Conservation (phyloP, 2,888 invertebrate genomes). For the Morpho achilles region DNA sequence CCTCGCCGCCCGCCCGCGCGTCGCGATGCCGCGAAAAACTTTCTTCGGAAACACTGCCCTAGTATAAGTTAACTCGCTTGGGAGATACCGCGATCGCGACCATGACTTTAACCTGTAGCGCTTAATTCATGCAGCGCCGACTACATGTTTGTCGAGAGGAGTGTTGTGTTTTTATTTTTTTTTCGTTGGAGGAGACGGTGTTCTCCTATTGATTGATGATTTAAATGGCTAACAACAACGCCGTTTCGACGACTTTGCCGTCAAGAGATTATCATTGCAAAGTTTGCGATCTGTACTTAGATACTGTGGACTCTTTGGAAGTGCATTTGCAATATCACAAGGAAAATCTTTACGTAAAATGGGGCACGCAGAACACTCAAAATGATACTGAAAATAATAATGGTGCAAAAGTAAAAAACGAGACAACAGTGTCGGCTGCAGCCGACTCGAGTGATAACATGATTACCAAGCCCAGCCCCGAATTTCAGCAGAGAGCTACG, state of each 20-base stretch:
- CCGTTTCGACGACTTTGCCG: conserved; percentile 76
- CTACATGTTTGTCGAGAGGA: conserved; percentile 67
- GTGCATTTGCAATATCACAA: conserved; percentile 90
- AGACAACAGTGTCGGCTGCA: conserved; percentile 82
- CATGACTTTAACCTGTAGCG: conserved; percentile 68
- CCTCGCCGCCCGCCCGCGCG: conserved; percentile 55
- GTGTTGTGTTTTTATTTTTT: conserved; percentile 72
- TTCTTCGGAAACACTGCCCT: conserved; percentile 63
- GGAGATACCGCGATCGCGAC: conserved; percentile 48
- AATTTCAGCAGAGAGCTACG: conserved; percentile 77
- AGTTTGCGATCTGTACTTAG: conserved; percentile 86
- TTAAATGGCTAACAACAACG: conserved; percentile 77
- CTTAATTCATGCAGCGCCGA: conserved; percentile 50
- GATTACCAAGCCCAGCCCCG: conserved; percentile 81
- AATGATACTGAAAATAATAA: conserved; percentile 84
- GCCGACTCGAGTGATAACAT: conserved; percentile 87
- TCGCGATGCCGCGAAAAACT: conserved; percentile 74
- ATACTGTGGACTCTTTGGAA: conserved; percentile 87
- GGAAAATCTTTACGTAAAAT: conserved; percentile 86
- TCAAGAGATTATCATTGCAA: conserved; percentile 84
- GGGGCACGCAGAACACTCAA: conserved; percentile 81
- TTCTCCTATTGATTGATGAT: conserved; percentile 66
- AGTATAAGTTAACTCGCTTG: conserved; percentile 53
- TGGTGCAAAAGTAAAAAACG: conserved; percentile 77
- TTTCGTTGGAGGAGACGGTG: conserved; percentile 76